These are phyloP conservation scores for Turritopsis rubra DNA, from an alignment of 30 jellyfish, hydroid and myxozoan species.

Conservation along the genomic window DNA sequence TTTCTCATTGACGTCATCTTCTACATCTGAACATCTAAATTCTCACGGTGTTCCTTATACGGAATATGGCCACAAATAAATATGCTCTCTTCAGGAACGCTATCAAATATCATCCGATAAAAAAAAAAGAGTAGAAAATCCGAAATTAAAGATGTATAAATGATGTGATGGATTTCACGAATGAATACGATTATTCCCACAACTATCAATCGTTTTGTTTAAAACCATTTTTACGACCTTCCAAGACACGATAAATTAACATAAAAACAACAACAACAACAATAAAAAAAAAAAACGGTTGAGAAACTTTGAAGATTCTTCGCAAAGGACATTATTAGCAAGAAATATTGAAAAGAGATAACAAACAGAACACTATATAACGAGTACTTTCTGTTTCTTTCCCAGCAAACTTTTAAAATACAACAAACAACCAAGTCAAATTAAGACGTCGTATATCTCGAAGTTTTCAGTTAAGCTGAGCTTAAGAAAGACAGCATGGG, in stretches of 20 bases:
- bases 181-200: neutral
- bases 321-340: neutral
- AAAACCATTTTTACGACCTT: neutral
- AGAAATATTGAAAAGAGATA: neutral
- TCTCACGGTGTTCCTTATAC: neutral
- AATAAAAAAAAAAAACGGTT: neutral
- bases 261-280: neutral
- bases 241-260: neutral
- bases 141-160: neutral
- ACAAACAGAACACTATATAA: neutral
- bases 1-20: too few relatives aligned
- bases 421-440: neutral
- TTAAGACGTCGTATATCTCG: too few relatives aligned
- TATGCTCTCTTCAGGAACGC: neutral
- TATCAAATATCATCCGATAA: neutral
- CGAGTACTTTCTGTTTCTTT: neutral
- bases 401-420: neutral
- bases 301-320: neutral
- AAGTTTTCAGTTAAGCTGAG: too few relatives aligned
- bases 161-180: neutral
- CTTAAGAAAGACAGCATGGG: too few relatives aligned
- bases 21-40: too few relatives aligned
- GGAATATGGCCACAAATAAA: neutral
- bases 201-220: neutral
- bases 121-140: too few relatives aligned